Conservation (phyloP, 2,888 invertebrate species). For the Marronus borbonicus region DNA sequence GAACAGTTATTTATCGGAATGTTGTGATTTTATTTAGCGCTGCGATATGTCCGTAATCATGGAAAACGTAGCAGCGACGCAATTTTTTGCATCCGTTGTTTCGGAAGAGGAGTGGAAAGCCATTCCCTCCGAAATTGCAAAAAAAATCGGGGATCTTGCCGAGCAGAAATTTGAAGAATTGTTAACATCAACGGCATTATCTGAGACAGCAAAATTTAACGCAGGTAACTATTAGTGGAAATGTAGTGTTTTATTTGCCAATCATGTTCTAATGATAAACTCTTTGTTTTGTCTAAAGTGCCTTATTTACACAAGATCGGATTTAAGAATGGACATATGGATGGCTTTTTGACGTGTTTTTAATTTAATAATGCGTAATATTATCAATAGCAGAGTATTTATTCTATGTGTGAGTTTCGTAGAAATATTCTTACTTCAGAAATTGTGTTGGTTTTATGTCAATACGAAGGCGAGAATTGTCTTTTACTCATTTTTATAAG, state of each 20-base stretch:
- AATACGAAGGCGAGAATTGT: too few relatives aligned
- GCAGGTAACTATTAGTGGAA: conserved; percentile 72
- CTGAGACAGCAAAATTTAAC: conserved; percentile 78
- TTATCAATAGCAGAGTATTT: too few relatives aligned
- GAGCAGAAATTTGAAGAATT: conserved; percentile 80
- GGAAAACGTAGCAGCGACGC: conserved; percentile 62
- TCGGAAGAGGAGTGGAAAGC: conserved; percentile 73
- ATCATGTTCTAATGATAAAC: not conserved
- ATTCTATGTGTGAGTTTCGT: too few relatives aligned
- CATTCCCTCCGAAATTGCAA: conserved; percentile 72
- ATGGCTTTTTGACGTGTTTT: too few relatives aligned
- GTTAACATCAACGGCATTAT: conserved; percentile 81
- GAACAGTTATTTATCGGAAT: conserved; percentile 38
- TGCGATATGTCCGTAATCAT: conserved; percentile 58
- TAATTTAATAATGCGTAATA: too few relatives aligned
- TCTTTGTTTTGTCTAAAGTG: not conserved
- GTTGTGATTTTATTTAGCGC: conserved; percentile 43
- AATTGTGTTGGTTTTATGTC: too few relatives aligned
- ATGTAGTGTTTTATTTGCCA: not conserved
- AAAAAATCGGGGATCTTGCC: conserved; percentile 77
- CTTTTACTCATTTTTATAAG: too few relatives aligned
- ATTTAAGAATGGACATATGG: too few relatives aligned
- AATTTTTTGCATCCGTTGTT: conserved; percentile 68
- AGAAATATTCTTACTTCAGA: too few relatives aligned
- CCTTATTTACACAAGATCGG: too few relatives aligned